Conservation (phyloP, 2,797 vertebrate genomes). For the Kryptolebias ocellatus region DNA sequence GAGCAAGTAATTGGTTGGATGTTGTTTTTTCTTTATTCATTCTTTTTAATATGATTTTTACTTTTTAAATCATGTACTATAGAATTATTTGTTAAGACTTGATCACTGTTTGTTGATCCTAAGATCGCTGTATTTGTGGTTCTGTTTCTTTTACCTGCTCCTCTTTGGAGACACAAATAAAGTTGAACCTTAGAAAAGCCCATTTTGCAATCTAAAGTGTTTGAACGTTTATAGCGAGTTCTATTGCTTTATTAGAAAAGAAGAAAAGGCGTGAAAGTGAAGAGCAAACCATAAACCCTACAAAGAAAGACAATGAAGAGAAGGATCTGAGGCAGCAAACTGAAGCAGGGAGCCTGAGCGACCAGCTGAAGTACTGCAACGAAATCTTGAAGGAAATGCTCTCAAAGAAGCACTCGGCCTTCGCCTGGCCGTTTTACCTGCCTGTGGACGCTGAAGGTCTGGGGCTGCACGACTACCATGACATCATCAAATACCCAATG, state of each 20-base stretch:
- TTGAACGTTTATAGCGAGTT: slow-evolving; percentile 6
- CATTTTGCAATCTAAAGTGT: no score
- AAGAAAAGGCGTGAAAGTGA: slow-evolving; percentile 84
- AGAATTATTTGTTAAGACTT: no score
- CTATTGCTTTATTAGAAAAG: slow-evolving; percentile 75
- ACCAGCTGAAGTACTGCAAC: slow-evolving; percentile 90
- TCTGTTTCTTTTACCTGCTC: no score
- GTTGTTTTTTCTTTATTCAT: no score
- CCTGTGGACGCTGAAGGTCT: slow-evolving; percentile 92
- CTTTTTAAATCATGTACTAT: no score
- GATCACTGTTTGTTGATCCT: no score
- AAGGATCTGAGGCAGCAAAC: slow-evolving; percentile 79
- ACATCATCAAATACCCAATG: slow-evolving; percentile 98
- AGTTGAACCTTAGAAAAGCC: no score
- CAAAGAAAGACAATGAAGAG: slow-evolving; percentile 84
- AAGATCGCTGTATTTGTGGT: no score
- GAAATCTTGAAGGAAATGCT: slow-evolving; percentile 94
- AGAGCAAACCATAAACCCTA: slow-evolving; percentile 82
- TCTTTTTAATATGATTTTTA: no score
- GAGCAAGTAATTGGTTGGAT: no score
- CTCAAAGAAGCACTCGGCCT: slow-evolving; percentile 90
- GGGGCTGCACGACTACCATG: slow-evolving; percentile 93
- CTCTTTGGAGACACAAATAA: no score
- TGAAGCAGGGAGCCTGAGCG: slow-evolving; percentile 81
- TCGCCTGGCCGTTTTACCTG: slow-evolving; percentile 97